phyloP scores from a whole-genome alignment of 2,797 vertebrate species.

The Anguilla marmorata region DNA sequence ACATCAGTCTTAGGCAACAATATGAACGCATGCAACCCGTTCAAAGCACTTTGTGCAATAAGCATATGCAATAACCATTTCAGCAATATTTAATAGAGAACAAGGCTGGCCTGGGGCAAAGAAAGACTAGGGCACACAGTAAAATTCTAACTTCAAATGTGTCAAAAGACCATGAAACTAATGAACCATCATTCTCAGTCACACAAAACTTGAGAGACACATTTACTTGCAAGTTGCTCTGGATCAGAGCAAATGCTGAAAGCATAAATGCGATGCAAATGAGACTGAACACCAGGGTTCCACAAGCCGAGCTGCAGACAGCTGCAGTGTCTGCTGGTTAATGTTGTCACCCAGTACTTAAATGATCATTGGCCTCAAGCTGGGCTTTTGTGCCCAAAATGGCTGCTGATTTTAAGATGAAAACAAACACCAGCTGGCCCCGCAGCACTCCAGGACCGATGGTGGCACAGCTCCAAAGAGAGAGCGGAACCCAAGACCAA shows the following conservation, averaged over 20 bases:
- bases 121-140: neutral
- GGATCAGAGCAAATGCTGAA: neutral
- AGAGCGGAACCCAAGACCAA: neutral
- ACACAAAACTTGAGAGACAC: neutral
- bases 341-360: neutral
- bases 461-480: neutral
- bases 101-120: neutral
- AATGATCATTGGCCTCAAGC: slow-evolving; percentile 1
- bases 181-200: neutral
- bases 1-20: neutral
- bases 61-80: neutral
- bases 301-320: neutral
- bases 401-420: slow-evolving; percentile 6
- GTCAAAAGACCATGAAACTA: neutral
- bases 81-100: neutral
- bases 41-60: neutral
- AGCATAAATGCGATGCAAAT: neutral
- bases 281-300: neutral
- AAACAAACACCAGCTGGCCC: neutral
- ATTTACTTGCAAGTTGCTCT: neutral
- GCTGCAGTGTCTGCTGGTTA: slow-evolving; percentile 1
- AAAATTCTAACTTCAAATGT: neutral
- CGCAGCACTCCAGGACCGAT: neutral
- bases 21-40: neutral
- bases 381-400: neutral